Conservation (phyloP, 2,888 invertebrate genomes). For the Lottia scabra region DNA sequence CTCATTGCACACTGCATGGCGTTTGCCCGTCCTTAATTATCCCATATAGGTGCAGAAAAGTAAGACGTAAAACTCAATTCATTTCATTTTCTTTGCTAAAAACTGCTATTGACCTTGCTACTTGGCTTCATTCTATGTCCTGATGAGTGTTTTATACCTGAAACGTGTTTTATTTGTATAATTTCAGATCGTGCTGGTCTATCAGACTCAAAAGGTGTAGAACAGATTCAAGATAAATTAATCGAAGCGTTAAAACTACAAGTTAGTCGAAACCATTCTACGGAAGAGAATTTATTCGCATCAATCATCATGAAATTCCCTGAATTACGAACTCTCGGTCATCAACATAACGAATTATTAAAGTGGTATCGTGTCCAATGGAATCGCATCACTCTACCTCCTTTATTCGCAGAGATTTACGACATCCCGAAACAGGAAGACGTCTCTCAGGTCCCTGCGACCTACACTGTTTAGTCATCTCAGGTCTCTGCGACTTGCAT, state of each 20-base stretch:
- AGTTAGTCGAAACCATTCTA: constrained; percentile 75
- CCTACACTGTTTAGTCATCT: background rate
- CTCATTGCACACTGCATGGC: too few species aligned
- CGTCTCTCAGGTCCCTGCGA: constrained; percentile 6
- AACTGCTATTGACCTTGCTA: too few species aligned
- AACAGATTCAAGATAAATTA: constrained; percentile 83
- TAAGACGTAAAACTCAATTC: too few species aligned
- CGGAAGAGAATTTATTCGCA: constrained; percentile 75
- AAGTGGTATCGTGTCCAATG: constrained; percentile 89
- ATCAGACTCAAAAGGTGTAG: constrained; percentile 82
- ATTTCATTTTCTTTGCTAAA: background rate
- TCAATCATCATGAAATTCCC: constrained; percentile 76
- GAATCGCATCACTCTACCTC: constrained; percentile 82
- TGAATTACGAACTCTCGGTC: constrained; percentile 84
- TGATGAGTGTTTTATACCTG: constrained; percentile 10
- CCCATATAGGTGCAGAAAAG: too few species aligned
- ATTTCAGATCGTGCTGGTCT: constrained; percentile 82
- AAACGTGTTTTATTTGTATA: background rate
- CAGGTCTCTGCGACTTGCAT: background rate
- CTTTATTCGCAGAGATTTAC: constrained; percentile 95
- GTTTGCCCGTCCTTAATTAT: too few species aligned
- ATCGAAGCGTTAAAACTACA: constrained; percentile 89
- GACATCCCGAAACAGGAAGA: constrained; percentile 77
- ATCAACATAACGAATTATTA: constrained; percentile 81
- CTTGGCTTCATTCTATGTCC: background rate